phyloP scores from a whole-genome alignment of 2,888 invertebrate genomes.

The Nemotelus nigrinus region DNA sequence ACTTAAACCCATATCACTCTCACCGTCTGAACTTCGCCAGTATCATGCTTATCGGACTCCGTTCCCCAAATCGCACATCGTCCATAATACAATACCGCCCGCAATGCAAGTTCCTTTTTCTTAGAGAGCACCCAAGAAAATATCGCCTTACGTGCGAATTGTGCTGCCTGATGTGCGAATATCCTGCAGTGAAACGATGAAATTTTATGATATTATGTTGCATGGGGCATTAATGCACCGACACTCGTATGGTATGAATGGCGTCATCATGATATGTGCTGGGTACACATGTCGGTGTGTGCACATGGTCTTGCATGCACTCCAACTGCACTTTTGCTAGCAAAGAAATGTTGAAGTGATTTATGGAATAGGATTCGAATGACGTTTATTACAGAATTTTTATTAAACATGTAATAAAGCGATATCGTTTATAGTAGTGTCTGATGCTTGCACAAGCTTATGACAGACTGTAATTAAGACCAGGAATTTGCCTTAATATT shows the following conservation, averaged over 20 bases:
- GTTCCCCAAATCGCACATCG: constrained; percentile 18
- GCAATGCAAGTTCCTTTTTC: background rate
- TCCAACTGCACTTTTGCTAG: too few species aligned
- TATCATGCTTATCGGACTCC: too few species aligned
- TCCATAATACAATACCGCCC: constrained; percentile 28
- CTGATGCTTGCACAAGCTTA: too few species aligned
- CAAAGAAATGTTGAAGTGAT: constrained; percentile 13
- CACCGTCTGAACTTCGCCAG: too few species aligned
- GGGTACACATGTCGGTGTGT: background rate
- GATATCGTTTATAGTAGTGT: constrained; percentile 22
- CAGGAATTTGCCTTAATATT: too few species aligned
- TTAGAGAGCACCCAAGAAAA: background rate
- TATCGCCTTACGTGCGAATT: constrained; percentile 20
- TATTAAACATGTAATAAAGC: constrained; percentile 44
- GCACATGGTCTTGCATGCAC: background rate
- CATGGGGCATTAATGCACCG: constrained; percentile 29
- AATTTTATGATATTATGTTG: constrained; percentile 38
- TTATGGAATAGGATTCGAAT: constrained; percentile 36
- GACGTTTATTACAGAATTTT: constrained; percentile 41
- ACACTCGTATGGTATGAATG: too few species aligned
- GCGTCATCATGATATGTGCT: background rate
- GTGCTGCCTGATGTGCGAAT: constrained; percentile 33
- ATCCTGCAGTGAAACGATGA: constrained; percentile 34
- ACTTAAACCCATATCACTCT: too few species aligned
- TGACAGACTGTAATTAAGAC: too few species aligned